Percentiles rank a stretch among this genome's conserved stretches.
Evolutionary conservation across 2,888 invertebrate genomes (phyloP).

Genomic region (Caenorhabditis angaria): DNA sequence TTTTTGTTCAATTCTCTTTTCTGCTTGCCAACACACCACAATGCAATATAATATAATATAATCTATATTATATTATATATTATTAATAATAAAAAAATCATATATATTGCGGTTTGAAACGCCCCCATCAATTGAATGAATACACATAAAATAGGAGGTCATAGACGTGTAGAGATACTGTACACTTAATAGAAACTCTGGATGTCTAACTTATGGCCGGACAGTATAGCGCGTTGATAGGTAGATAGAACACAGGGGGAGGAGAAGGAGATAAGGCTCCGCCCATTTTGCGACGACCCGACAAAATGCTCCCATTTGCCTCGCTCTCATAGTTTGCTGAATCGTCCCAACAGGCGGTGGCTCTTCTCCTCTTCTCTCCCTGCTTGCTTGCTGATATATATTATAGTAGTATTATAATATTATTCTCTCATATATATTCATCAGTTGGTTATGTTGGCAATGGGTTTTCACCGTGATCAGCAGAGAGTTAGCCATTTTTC

Average conservation of each 20-base stretch:
- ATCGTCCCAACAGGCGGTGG: slow-evolving; percentile 18
- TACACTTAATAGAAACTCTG: slow-evolving; percentile 1
- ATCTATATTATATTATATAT: slow-evolving; percentile 1
- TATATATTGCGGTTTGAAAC: slow-evolving; percentile 2
- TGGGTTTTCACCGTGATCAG: slow-evolving; percentile 65
- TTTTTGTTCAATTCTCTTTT: slow-evolving; percentile 18
- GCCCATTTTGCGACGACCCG: slow-evolving; percentile 21
- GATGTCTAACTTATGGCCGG: slow-evolving; percentile 17
- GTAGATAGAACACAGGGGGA: neutral
- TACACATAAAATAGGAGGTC: neutral
- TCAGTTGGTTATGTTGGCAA: slow-evolving; percentile 27
- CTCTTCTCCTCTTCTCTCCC: slow-evolving; percentile 12
- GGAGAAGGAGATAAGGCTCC: slow-evolving; percentile 11
- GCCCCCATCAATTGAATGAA: neutral
- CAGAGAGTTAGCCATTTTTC: slow-evolving; percentile 46
- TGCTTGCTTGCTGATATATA: neutral
- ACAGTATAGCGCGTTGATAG: no score
- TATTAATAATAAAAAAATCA: neutral
- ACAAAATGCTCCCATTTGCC: slow-evolving; percentile 33
- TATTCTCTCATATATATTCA: neutral
- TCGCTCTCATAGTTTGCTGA: slow-evolving; percentile 21
- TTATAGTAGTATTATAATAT: slow-evolving; percentile 10
- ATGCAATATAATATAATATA: neutral
- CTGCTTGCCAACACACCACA: slow-evolving; percentile 8
- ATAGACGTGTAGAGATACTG: neutral